Conservation (phyloP, 1,140 invertebrate genomes). For the Pseudomyrmex sp. region DNA sequence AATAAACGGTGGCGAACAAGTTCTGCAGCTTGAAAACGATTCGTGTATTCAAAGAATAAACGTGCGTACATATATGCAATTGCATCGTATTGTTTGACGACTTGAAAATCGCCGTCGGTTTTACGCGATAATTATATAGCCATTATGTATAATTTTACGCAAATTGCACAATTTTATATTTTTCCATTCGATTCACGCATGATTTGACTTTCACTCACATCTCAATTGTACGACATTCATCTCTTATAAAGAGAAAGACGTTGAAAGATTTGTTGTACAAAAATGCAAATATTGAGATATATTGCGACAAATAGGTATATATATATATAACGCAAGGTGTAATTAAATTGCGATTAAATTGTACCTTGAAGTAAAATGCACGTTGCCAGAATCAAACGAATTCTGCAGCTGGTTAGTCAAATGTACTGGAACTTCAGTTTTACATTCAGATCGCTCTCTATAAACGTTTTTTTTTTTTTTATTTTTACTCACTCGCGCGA, state of each 20-base stretch:
- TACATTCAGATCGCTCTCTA: conserved; percentile 8
- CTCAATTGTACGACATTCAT: neutral
- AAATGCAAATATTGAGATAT: neutral
- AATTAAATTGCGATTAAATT: neutral
- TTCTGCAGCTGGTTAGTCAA: neutral
- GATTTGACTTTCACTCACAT: neutral
- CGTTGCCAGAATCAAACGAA: neutral
- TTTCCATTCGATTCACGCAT: neutral
- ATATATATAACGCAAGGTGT: neutral
- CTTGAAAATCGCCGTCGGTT: neutral
- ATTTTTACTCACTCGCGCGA: neutral
- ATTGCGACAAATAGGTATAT: neutral
- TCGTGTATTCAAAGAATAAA: neutral
- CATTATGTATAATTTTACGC: neutral
- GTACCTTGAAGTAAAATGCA: too few relatives aligned
- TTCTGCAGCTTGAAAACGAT: neutral
- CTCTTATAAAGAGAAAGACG: neutral
- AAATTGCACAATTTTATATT: neutral
- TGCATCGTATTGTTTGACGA: neutral
- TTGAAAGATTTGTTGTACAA: neutral
- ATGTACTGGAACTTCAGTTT: conserved; percentile 11
- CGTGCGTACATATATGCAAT: neutral
- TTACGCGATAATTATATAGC: neutral
- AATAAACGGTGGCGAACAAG: neutral
- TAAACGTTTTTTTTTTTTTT: conserved; percentile 13